Conservation (phyloP, 2,797 vertebrate species). For the Smutsia gigantea region DNA sequence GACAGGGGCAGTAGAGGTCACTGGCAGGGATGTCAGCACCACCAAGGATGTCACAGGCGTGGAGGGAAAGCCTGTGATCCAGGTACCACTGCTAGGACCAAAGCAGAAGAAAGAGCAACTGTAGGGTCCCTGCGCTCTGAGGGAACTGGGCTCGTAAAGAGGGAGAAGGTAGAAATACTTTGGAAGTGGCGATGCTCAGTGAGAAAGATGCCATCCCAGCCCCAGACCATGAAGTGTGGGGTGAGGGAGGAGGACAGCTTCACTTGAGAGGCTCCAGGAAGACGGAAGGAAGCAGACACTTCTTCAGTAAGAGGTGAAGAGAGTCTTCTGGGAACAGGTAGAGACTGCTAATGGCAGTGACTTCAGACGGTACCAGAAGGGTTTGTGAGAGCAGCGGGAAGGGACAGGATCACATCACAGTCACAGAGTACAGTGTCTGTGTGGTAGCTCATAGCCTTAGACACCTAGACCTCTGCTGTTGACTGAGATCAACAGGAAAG, state of each 20-base stretch:
- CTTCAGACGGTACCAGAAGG: background rate
- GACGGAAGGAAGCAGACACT: background rate
- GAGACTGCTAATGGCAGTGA: background rate
- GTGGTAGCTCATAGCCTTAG: background rate
- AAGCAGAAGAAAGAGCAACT: too few species aligned
- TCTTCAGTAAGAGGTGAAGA: background rate
- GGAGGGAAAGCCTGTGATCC: background rate
- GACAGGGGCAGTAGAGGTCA: background rate
- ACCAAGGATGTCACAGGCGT: too few species aligned
- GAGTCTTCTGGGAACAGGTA: background rate
- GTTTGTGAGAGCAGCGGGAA: background rate
- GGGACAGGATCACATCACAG: background rate
- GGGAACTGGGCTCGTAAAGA: background rate
- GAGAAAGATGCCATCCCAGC: background rate
- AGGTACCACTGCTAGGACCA: background rate
- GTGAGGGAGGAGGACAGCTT: background rate
- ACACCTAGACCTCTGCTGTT: background rate
- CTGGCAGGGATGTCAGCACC: background rate
- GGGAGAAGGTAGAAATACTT: background rate
- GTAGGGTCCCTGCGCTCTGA: background rate
- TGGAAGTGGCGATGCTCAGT: background rate
- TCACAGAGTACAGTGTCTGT: rapidly evolving
- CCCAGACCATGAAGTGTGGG: too few species aligned
- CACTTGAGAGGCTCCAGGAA: too few species aligned
- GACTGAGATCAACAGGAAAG: background rate